Evolutionary conservation across 2,888 invertebrate genomes (phyloP).

Genomic region (Apamea sordens): DNA sequence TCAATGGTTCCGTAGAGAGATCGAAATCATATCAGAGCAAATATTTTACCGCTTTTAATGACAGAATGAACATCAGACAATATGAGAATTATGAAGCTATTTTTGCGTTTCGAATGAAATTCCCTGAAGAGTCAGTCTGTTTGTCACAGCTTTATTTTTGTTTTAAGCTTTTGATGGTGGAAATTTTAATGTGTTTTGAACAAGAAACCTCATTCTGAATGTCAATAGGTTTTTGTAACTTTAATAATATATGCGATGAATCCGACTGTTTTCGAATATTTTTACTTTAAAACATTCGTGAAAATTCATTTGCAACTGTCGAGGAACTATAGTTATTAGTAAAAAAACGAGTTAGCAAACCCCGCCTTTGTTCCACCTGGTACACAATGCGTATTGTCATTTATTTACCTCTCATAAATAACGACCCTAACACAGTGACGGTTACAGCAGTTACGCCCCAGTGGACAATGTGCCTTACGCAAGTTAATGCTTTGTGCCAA

Average conservation of each 20-base stretch:
- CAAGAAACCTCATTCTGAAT: slow-evolving; percentile 3
- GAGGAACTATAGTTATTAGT: neutral
- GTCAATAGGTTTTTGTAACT: neutral
- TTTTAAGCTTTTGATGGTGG: neutral
- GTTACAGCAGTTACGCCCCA: slow-evolving; percentile 51
- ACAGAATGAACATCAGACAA: slow-evolving; percentile 43
- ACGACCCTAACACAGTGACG: slow-evolving; percentile 40
- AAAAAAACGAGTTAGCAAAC: slow-evolving; percentile 8
- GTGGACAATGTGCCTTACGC: slow-evolving; percentile 62
- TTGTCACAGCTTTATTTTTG: slow-evolving; percentile 24
- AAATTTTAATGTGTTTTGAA: slow-evolving; percentile 5
- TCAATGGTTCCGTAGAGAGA: slow-evolving; percentile 59
- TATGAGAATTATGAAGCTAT: slow-evolving; percentile 34
- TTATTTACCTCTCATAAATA: slow-evolving; percentile 63
- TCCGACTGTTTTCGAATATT: neutral
- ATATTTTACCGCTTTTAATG: slow-evolving; percentile 49
- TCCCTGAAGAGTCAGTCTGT: slow-evolving; percentile 8
- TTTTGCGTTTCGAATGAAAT: slow-evolving; percentile 21
- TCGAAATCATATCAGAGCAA: slow-evolving; percentile 43
- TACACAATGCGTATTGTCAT: slow-evolving; percentile 50
- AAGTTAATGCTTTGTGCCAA: slow-evolving; percentile 72
- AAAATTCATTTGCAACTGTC: neutral
- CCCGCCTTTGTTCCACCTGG: slow-evolving; percentile 22
- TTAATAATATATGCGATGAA: neutral
- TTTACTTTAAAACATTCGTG: slow-evolving; percentile 3